A percentile compares a stretch with the other conserved stretches of the same genome.
Evolutionary conservation across 1,140 invertebrate genomes (phyloP).

Genomic region (Drosophila ananassae): DNA sequence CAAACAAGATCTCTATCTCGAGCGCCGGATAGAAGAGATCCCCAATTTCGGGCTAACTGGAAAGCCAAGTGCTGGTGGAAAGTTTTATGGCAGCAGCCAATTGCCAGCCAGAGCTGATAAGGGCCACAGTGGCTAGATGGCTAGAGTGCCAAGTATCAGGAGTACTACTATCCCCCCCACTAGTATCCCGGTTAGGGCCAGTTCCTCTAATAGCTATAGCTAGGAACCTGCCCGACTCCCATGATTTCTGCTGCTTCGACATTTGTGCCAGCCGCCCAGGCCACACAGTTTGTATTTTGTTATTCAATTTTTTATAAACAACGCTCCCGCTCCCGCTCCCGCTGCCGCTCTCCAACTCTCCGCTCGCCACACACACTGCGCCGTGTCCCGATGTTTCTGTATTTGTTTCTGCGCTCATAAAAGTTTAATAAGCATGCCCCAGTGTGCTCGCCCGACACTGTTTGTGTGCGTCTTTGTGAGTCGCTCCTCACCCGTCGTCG

Average conservation of each 20-base stretch:
- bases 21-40: slow-evolving; percentile 31
- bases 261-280: slow-evolving; percentile 47
- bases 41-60: slow-evolving; percentile 31
- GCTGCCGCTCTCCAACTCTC: not conserved
- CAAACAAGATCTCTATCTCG: slow-evolving; percentile 28
- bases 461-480: slow-evolving; percentile 21
- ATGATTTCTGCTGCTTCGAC: slow-evolving; percentile 50
- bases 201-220: too few species aligned
- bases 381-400: too few species aligned
- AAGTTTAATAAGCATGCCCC: slow-evolving; percentile 66
- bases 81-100: slow-evolving; percentile 50
- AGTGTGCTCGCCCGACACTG: not conserved
- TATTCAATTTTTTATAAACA: slow-evolving; percentile 74
- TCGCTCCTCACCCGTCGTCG: not conserved
- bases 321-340: slow-evolving; percentile 12
- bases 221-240: too few species aligned
- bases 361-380: too few species aligned
- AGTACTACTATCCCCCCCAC: not conserved
- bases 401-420: slow-evolving; percentile 60
- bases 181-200: too few species aligned
- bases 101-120: slow-evolving; percentile 21
- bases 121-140: too few species aligned
- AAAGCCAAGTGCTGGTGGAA: slow-evolving; percentile 41
- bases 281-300: slow-evolving; percentile 36
- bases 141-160: not conserved